phyloP scores from a whole-genome alignment of 1,140 invertebrate species.

The Zelostemma sp. region DNA sequence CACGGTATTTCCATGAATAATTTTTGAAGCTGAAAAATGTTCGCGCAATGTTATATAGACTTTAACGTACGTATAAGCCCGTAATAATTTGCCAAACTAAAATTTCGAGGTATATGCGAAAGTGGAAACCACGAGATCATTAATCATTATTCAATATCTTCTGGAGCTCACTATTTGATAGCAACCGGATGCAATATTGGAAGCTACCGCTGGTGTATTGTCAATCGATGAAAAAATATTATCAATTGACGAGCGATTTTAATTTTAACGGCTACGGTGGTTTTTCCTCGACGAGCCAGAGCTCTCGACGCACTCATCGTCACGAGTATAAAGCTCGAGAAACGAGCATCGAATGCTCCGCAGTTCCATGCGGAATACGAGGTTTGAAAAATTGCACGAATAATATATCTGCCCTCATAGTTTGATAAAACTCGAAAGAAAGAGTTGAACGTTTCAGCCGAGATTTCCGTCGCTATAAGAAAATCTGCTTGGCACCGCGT shows the following conservation, averaged over 20 bases:
- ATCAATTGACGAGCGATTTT: neutral
- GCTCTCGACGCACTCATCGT: neutral
- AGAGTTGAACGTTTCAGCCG: neutral
- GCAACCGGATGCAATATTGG: neutral
- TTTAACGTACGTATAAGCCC: no score
- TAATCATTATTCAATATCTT: constrained; percentile 3
- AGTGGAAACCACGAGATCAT: neutral
- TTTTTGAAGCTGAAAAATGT: no score
- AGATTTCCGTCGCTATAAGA: neutral
- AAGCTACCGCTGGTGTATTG: neutral
- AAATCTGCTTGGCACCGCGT: no score
- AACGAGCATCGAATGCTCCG: no score
- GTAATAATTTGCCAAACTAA: no score
- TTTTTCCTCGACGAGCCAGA: neutral
- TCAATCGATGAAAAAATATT: neutral
- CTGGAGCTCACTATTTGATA: neutral
- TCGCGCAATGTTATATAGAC: no score
- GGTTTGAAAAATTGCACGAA: constrained; percentile 1
- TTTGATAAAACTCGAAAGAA: neutral
- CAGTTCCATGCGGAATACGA: neutral
- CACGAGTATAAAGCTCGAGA: no score
- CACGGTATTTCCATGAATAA: no score
- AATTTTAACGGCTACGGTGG: neutral
- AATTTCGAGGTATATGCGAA: no score
- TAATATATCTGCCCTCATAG: neutral